Percentiles rank a stretch among this genome's conserved stretches.
Conservation (phyloP, 2,888 invertebrate species). For the Uropetala carovei region DNA sequence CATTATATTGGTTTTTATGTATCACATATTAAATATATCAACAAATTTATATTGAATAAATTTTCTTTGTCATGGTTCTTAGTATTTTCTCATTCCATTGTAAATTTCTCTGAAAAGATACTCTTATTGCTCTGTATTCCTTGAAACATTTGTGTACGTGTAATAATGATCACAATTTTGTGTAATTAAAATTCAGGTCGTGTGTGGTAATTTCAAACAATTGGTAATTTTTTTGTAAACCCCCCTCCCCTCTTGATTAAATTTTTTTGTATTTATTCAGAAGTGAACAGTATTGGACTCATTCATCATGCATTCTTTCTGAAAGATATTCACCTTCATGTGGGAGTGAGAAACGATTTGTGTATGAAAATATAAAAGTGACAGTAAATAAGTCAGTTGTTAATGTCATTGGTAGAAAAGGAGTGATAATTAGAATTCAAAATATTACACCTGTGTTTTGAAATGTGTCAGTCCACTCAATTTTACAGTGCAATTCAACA, state of each 20-base stretch:
- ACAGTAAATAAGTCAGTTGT: neutral
- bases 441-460: neutral
- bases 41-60: conserved; percentile 49
- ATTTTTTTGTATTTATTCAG: neutral
- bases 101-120: neutral
- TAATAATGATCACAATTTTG: neutral
- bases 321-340: neutral
- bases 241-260: neutral
- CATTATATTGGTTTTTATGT: conserved; percentile 35
- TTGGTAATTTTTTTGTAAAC: neutral
- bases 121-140: neutral
- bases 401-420: neutral
- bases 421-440: neutral
- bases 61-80: neutral
- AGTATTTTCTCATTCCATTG: conserved; percentile 44
- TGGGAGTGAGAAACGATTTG: neutral
- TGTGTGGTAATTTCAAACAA: neutral
- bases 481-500: neutral
- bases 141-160: neutral
- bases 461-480: neutral
- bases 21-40: neutral
- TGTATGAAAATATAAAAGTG: neutral
- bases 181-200: neutral
- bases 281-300: neutral
- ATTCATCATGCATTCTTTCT: neutral